phyloP scores from a whole-genome alignment of 2,113 vertebrate species.

The Mobula birostris region DNA sequence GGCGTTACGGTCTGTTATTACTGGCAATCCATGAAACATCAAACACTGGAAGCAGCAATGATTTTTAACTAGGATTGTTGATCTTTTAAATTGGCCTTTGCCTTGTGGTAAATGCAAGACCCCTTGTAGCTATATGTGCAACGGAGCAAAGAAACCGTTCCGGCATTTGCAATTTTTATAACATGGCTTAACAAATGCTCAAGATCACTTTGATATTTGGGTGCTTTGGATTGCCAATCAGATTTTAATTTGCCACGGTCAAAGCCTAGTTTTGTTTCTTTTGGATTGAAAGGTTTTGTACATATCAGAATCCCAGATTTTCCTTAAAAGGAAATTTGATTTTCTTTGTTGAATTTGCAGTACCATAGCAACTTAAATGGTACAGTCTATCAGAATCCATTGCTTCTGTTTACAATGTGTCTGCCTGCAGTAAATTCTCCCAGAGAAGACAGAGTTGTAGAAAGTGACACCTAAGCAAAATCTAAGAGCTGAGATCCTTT shows the following conservation, averaged over 20 bases:
- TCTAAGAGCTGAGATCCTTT: not conserved
- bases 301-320: not conserved
- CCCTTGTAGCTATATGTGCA: not conserved
- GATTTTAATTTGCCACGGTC: not conserved
- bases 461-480: not conserved
- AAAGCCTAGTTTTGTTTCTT: not conserved
- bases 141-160: not conserved
- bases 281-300: not conserved
- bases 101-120: not conserved
- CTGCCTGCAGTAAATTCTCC: not conserved
- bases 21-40: not conserved
- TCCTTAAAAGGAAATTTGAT: conserved; percentile 31
- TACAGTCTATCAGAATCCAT: not conserved
- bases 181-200: not conserved
- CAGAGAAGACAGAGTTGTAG: not conserved
- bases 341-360: not conserved
- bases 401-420: not conserved
- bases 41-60: not conserved
- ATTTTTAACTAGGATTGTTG: not conserved
- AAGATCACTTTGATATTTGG: not conserved
- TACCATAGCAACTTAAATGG: not conserved
- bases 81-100: not conserved
- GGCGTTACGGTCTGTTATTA: too few species aligned
- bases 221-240: not conserved
- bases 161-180: not conserved